Conservation (phyloP, 2,797 vertebrate species). For the Epinephelus awoara region DNA sequence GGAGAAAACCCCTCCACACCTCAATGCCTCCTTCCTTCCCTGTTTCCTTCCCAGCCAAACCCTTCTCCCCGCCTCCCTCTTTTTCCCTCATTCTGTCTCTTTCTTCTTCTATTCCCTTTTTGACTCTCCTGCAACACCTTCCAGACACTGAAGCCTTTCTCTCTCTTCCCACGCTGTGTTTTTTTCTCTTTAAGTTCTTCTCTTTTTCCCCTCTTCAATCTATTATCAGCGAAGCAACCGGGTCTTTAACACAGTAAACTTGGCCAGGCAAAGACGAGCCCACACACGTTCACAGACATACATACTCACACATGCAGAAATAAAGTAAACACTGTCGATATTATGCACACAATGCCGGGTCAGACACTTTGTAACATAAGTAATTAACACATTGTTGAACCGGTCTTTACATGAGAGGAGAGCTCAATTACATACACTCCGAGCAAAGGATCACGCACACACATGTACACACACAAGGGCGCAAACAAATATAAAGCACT, state of each 20-base stretch:
- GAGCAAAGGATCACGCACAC: constrained; percentile 53
- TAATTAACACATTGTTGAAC: constrained; percentile 79
- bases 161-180: neutral
- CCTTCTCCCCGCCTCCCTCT: constrained; percentile 9
- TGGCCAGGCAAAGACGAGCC: constrained; percentile 8
- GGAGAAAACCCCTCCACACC: constrained; percentile 60
- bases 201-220: neutral
- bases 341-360: constrained; percentile 51
- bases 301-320: neutral
- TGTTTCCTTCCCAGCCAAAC: constrained; percentile 32
- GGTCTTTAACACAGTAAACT: constrained; percentile 23
- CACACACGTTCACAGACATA: constrained; percentile 21
- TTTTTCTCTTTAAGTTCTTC: neutral
- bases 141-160: constrained; percentile 17
- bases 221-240: constrained; percentile 8
- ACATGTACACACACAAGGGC: constrained; percentile 47
- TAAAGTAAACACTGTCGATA: constrained; percentile 37
- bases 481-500: constrained; percentile 53
- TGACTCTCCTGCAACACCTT: constrained; percentile 29
- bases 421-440: constrained; percentile 70
- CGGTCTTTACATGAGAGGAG: constrained; percentile 74
- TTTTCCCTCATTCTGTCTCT: constrained; percentile 17
- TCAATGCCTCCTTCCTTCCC: constrained; percentile 34
- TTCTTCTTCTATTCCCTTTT: constrained; percentile 20
- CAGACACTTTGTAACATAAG: constrained; percentile 72